A percentile compares a stretch with the other conserved stretches of the same genome.
Evolutionary conservation across 35 echinoderm and acorn worm species (phyloP).

Genomic region (Lytechinus variegatus): DNA sequence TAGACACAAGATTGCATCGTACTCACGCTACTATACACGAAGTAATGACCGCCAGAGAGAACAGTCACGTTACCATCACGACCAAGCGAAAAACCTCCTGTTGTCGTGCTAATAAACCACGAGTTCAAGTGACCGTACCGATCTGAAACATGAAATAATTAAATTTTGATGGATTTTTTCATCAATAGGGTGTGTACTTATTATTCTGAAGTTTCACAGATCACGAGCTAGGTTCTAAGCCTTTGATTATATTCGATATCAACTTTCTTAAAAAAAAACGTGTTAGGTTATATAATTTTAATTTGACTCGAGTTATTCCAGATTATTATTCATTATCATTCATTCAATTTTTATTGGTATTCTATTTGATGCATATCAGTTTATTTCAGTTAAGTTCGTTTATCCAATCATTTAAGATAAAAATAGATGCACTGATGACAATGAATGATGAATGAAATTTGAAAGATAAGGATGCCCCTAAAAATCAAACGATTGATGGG

Average conservation of each 20-base stretch:
- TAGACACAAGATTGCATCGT: neutral
- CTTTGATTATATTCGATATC: neutral
- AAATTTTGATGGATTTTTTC: neutral
- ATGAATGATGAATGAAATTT: too few relatives aligned
- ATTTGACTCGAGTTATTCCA: too few relatives aligned
- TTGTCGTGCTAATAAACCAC: constrained; percentile 37
- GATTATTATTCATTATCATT: too few relatives aligned
- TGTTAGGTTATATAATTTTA: neutral
- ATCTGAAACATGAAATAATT: neutral
- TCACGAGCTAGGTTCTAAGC: neutral
- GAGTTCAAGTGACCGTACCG: constrained; percentile 42
- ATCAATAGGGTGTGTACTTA: neutral
- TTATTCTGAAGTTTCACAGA: neutral
- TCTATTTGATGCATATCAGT: too few relatives aligned
- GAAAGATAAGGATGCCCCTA: too few relatives aligned
- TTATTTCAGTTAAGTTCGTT: too few relatives aligned
- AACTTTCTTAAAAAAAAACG: neutral
- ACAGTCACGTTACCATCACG: constrained; percentile 47
- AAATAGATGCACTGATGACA: too few relatives aligned
- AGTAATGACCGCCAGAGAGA: neutral
- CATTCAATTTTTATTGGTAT: too few relatives aligned
- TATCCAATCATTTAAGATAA: too few relatives aligned
- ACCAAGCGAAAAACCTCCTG: constrained; percentile 34
- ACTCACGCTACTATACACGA: constrained; percentile 34
- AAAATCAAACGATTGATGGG: too few relatives aligned